These are phyloP conservation scores for Phrynocephalus vlangalii DNA, from an alignment of 2,797 vertebrate species.

Conservation along the genomic window DNA sequence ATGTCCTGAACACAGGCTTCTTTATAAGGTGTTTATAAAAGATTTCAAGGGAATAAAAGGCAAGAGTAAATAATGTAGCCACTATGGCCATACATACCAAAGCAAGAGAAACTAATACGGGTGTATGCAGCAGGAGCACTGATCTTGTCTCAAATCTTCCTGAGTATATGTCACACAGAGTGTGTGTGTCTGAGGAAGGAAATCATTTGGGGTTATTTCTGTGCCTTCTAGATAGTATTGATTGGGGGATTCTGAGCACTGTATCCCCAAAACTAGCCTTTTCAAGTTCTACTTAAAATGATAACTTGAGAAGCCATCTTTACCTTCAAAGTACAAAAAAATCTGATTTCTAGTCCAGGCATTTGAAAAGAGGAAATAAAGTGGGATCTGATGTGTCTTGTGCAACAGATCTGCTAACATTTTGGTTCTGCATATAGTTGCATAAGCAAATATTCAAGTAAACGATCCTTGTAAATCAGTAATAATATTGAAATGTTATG, in stretches of 20 bases:
- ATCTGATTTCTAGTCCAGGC: not conserved
- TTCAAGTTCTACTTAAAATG: not conserved
- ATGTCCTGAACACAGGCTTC: too few species aligned
- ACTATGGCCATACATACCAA: not conserved
- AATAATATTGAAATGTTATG: not conserved
- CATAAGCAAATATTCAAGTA: not conserved
- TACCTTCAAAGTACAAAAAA: not conserved
- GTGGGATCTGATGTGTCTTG: not conserved
- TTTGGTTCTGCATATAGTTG: not conserved
- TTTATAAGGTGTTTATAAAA: too few species aligned
- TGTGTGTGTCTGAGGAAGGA: not conserved
- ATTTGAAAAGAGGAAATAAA: slow-evolving; percentile 4
- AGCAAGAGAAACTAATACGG: not conserved
- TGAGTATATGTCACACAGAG: not conserved
- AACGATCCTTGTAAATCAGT: not conserved
- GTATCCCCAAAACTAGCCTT: too few species aligned
- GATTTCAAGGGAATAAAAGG: too few species aligned
- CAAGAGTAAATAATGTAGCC: too few species aligned
- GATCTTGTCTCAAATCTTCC: not conserved
- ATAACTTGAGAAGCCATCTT: not conserved
- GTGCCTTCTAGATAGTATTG: not conserved
- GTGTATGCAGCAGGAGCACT: not conserved
- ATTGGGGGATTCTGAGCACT: too few species aligned
- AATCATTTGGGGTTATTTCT: not conserved
- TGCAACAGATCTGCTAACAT: not conserved